phyloP scores from a whole-genome alignment of 2,113 vertebrate genomes.

The Pterocles orientalis region DNA sequence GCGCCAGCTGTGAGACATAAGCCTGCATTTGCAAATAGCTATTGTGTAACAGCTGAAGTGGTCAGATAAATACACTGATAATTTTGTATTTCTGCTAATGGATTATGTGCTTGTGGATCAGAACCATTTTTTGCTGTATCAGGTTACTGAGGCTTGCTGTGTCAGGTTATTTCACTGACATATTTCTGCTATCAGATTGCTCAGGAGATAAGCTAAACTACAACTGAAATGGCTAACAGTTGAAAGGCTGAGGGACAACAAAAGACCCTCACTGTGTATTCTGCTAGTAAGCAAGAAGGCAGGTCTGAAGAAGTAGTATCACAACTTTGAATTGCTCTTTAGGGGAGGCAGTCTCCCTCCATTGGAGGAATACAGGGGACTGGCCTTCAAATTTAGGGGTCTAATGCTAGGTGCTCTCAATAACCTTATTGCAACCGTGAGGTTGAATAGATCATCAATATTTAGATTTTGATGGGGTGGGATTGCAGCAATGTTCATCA shows the following conservation, averaged over 20 bases:
- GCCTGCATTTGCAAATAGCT: background rate
- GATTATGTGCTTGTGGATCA: background rate
- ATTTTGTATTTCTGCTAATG: background rate
- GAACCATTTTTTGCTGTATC: background rate
- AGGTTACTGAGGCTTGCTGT: background rate
- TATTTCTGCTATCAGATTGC: background rate
- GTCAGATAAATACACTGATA: background rate
- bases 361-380: background rate
- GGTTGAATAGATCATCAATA: background rate
- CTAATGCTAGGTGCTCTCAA: background rate
- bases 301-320: background rate
- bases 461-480: background rate
- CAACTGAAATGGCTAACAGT: background rate
- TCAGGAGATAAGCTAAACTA: background rate
- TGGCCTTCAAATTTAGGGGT: background rate
- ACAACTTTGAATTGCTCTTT: background rate
- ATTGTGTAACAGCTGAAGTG: slow-evolving; percentile 33
- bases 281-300: background rate
- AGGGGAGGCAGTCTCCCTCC: too few relatives aligned
- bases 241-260: background rate
- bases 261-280: background rate
- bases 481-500: background rate
- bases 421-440: background rate
- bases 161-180: background rate
- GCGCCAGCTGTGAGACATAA: slow-evolving; percentile 37